phyloP scores from a whole-genome alignment of 64 coral and sea anemone species.

The Montipora cactus region DNA sequence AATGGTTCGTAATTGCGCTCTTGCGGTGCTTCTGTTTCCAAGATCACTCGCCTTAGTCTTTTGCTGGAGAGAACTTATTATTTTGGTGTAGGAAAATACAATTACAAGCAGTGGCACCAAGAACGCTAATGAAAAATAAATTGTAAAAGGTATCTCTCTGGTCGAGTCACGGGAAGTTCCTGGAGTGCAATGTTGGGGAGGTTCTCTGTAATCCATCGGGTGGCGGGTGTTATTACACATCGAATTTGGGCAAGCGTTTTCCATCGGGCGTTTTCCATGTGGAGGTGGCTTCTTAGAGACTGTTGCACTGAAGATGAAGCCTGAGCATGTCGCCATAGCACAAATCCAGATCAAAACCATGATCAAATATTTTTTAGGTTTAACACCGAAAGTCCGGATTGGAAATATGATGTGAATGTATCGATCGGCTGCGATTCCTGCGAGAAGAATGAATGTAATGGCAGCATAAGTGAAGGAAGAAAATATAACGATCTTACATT shows the following conservation, averaged over 20 bases:
- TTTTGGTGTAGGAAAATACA: conserved; percentile 28
- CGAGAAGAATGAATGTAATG: conserved; percentile 22
- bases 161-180: background rate
- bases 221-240: background rate
- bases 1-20: background rate
- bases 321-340: conserved; percentile 5
- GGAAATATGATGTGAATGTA: conserved; percentile 58
- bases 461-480: conserved; percentile 39
- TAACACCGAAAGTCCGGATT: background rate
- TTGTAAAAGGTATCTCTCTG: conserved; percentile 27
- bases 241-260: background rate
- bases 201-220: background rate
- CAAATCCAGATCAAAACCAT: conserved; percentile 39
- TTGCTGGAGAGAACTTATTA: conserved; percentile 3
- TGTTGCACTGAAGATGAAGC: conserved; percentile 24
- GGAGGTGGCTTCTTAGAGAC: background rate
- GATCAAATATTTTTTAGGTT: conserved; percentile 3
- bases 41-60: background rate
- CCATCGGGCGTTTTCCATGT: background rate
- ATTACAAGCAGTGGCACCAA: background rate
- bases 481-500: conserved; percentile 32
- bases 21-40: background rate
- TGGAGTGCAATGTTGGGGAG: background rate
- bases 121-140: conserved; percentile 50
- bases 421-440: conserved; percentile 57